Evolutionary conservation across 2,113 vertebrate species (phyloP).

Genomic region (Petaurus breviceps): DNA sequence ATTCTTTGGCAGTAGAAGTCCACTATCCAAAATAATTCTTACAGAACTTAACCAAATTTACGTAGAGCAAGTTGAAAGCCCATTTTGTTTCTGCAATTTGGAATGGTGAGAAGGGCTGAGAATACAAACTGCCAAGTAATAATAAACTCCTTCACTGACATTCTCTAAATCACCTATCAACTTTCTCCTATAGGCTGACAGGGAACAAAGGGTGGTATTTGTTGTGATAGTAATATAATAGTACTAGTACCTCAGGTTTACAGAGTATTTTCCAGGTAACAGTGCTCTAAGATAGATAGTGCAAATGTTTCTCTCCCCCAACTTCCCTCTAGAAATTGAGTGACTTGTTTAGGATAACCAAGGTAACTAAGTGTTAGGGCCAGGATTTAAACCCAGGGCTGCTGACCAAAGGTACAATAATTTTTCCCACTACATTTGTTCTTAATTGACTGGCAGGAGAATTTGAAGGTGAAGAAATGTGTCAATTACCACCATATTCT

Average conservation of each 20-base stretch:
- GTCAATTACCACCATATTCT: background rate
- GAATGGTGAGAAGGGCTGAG: background rate
- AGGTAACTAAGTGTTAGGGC: background rate
- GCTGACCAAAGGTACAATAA: background rate
- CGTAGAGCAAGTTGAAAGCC: background rate
- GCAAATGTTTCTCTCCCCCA: background rate
- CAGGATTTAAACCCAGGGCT: background rate
- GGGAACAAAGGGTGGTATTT: background rate
- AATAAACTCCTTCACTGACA: background rate
- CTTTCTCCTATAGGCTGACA: background rate
- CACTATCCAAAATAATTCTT: background rate
- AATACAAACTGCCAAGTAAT: background rate
- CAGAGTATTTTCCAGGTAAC: background rate
- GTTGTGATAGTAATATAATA: background rate
- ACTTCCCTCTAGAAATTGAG: background rate
- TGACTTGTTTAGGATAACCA: background rate
- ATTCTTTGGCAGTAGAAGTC: background rate
- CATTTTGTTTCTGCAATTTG: constrained; percentile 5
- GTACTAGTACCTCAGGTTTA: background rate
- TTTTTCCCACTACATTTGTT: background rate
- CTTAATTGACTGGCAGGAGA: background rate
- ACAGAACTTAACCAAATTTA: background rate
- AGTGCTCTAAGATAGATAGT: background rate
- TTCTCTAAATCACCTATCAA: background rate
- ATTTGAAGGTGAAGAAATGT: background rate